Percentiles rank a stretch among this genome's conserved stretches.
Evolutionary conservation across 2,888 invertebrate genomes (phyloP).

Genomic region (Helleia helle): DNA sequence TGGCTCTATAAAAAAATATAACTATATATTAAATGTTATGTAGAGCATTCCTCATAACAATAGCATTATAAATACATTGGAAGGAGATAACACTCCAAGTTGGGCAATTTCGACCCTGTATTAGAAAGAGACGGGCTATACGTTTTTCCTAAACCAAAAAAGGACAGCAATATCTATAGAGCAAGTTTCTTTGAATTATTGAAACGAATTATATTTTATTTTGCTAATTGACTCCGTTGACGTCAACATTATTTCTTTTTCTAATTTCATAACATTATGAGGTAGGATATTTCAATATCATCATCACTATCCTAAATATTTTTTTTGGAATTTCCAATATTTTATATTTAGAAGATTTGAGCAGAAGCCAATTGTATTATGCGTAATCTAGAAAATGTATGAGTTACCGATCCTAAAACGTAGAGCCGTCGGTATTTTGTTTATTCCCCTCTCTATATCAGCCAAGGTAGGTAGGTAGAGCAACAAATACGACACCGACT

Average conservation of each 20-base stretch:
- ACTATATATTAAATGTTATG: neutral
- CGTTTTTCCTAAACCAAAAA: constrained; percentile 22
- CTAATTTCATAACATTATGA: constrained; percentile 5
- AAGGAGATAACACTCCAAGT: constrained; percentile 50
- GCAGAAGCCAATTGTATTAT: too few species aligned
- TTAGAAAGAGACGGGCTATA: constrained; percentile 32
- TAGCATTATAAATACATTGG: constrained; percentile 35
- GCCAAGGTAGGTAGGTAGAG: too few species aligned
- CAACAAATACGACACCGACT: too few species aligned
- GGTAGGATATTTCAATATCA: too few species aligned
- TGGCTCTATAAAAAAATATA: neutral
- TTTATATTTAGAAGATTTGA: too few species aligned
- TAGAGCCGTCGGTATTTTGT: too few species aligned
- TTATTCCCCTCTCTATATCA: too few species aligned
- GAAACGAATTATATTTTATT: constrained; percentile 54
- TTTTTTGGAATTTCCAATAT: too few species aligned
- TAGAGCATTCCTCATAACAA: constrained; percentile 27
- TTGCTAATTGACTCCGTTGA: constrained; percentile 38
- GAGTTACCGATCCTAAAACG: too few species aligned
- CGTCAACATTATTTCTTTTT: constrained; percentile 11
- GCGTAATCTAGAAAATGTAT: too few species aligned
- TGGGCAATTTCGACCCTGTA: constrained; percentile 37
- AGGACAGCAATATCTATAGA: constrained; percentile 26
- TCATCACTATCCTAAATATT: too few species aligned
- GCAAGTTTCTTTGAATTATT: constrained; percentile 53